phyloP scores from a whole-genome alignment of 1,140 invertebrate species.

The Pseudomyrmex pallidus region DNA sequence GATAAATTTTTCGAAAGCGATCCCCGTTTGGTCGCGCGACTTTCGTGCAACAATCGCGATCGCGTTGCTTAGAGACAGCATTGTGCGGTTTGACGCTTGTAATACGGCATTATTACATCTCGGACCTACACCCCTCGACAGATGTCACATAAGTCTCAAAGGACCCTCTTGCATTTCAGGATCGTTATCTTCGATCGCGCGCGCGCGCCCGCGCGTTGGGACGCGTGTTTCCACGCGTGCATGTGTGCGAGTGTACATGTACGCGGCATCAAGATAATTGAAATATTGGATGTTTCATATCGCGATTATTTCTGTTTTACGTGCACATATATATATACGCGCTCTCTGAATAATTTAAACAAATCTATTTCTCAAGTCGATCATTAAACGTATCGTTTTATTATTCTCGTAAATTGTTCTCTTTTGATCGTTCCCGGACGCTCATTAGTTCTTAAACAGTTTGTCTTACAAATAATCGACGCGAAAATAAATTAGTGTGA shows the following conservation, averaged over 20 bases:
- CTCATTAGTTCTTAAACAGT: too few relatives aligned
- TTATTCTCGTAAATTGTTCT: neutral
- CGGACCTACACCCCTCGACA: conserved; percentile 60
- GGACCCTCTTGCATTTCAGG: conserved; percentile 68
- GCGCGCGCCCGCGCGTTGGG: conserved; percentile 29
- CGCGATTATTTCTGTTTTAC: neutral
- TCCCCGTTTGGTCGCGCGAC: conserved; percentile 21
- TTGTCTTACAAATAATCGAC: too few relatives aligned
- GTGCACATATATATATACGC: neutral
- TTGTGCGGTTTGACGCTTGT: conserved; percentile 70
- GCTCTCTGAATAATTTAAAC: conserved; percentile 1
- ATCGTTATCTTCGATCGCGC: conserved; percentile 69
- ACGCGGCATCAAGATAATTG: conserved; percentile 42
- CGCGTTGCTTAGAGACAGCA: conserved; percentile 61
- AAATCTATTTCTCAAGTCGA: neutral
- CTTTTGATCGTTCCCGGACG: too few relatives aligned
- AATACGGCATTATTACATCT: conserved; percentile 66
- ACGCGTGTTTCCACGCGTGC: neutral
- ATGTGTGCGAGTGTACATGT: neutral
- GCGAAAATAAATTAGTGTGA: neutral
- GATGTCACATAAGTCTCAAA: conserved; percentile 70
- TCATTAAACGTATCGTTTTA: conserved; percentile 1
- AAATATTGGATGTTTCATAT: conserved; percentile 50
- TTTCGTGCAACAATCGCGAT: conserved; percentile 61
- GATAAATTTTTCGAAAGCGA: neutral